Conservation (phyloP, 2,888 invertebrate species). For the Neoascia interrupta region DNA sequence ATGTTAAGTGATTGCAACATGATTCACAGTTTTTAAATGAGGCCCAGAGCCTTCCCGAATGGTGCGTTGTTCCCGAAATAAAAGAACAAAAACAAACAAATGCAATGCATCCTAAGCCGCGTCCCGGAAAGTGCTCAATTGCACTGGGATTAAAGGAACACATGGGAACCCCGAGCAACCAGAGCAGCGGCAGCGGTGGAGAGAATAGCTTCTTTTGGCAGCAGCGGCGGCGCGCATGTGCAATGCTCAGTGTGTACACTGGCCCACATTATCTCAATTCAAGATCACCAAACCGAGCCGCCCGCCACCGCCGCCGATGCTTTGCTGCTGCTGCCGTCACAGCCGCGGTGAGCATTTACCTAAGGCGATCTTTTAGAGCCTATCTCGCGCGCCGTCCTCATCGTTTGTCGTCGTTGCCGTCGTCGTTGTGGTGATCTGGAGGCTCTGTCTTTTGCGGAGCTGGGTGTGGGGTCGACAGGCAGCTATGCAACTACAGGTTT, state of each 20-base stretch:
- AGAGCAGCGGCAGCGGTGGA: too few relatives aligned
- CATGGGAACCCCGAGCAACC: conserved; percentile 23
- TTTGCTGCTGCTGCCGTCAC: conserved; percentile 21
- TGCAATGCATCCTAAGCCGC: conserved; percentile 20
- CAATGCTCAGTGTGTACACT: conserved; percentile 49
- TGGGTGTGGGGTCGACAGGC: conserved; percentile 74
- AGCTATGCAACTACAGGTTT: conserved; percentile 74
- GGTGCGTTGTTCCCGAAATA: conserved; percentile 58
- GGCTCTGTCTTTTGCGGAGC: conserved; percentile 55
- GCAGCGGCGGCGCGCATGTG: conserved; percentile 33
- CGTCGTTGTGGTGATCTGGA: conserved; percentile 19
- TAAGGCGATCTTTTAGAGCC: conserved; percentile 64
- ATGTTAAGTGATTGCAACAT: conserved; percentile 68
- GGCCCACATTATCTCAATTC: conserved; percentile 69
- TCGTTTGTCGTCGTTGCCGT: conserved; percentile 34
- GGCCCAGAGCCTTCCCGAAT: conserved; percentile 29
- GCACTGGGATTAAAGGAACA: conserved; percentile 32
- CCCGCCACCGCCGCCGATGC: conserved; percentile 8
- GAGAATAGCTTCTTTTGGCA: conserved; percentile 54
- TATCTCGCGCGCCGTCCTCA: conserved; percentile 55
- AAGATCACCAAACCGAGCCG: conserved; percentile 58
- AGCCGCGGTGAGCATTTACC: conserved; percentile 51
- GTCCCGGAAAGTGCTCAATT: conserved; percentile 47
- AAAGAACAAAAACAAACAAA: conserved; percentile 48
- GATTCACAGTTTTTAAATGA: conserved; percentile 68